phyloP scores from a whole-genome alignment of 35 echinoderm and acorn worm genomes.

The Hemicentrotus pulcherrimus region DNA sequence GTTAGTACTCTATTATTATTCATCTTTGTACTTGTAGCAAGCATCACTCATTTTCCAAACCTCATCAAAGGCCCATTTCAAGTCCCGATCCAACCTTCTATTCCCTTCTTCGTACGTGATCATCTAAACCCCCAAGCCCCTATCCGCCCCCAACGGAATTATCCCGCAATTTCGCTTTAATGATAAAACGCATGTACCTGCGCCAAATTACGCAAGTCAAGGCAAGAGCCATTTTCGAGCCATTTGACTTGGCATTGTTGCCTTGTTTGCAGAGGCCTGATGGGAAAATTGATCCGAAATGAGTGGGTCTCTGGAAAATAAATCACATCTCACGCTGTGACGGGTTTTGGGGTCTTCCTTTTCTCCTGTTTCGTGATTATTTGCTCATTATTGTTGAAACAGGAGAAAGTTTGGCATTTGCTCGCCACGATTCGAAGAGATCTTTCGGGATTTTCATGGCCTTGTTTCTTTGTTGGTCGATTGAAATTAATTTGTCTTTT shows the following conservation, averaged over 20 bases:
- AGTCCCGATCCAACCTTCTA: neutral
- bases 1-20: neutral
- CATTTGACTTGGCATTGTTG: neutral
- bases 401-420: neutral
- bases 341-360: neutral
- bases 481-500: slow-evolving; percentile 6
- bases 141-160: neutral
- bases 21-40: neutral
- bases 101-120: neutral
- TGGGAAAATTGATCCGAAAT: slow-evolving; percentile 13
- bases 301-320: neutral
- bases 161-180: neutral
- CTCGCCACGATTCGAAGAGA: neutral
- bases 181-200: neutral
- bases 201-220: neutral
- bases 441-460: slow-evolving; percentile 1
- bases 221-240: neutral
- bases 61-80: neutral
- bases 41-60: neutral
- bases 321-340: neutral
- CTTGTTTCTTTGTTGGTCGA: slow-evolving; percentile 3
- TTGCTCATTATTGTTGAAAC: slow-evolving; percentile 19
- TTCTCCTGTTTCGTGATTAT: neutral
- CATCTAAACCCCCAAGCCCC: neutral
- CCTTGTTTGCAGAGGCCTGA: neutral